Evolutionary conservation across 2,888 invertebrate genomes (phyloP).

Genomic region (Eilema sororculum): DNA sequence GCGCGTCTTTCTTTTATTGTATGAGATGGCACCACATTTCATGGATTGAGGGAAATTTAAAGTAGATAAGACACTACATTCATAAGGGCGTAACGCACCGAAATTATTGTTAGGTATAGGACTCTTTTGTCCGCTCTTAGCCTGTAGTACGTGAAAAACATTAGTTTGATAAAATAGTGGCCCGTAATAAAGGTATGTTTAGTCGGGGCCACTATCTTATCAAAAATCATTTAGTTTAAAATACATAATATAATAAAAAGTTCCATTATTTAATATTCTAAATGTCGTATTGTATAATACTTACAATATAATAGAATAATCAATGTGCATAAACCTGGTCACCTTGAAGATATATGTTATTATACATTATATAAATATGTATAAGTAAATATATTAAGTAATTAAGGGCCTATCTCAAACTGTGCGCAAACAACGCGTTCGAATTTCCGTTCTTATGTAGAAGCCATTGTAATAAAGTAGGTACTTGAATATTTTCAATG

Average conservation of each 20-base stretch:
- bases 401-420: neutral
- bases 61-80: too few relatives aligned
- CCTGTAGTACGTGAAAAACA: too few relatives aligned
- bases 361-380: neutral
- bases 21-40: neutral
- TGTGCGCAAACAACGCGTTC: neutral
- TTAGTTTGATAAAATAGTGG: too few relatives aligned
- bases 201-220: too few relatives aligned
- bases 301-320: neutral
- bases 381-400: neutral
- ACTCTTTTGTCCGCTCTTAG: too few relatives aligned
- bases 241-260: neutral
- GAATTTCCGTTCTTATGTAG: neutral
- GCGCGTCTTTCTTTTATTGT: neutral
- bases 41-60: neutral
- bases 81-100: too few relatives aligned
- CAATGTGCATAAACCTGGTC: neutral
- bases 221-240: neutral
- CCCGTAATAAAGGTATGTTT: too few relatives aligned
- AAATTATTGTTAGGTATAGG: too few relatives aligned
- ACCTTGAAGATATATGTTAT: neutral
- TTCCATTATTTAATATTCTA: neutral
- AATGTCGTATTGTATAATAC: neutral
- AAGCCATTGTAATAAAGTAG: conserved; percentile 10
- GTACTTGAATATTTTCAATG: conserved; percentile 8